Percentiles rank a stretch among this genome's conserved stretches.
Conservation (phyloP, 2,797 vertebrate genomes). For the Periophthalmus magnuspinnatus region DNA sequence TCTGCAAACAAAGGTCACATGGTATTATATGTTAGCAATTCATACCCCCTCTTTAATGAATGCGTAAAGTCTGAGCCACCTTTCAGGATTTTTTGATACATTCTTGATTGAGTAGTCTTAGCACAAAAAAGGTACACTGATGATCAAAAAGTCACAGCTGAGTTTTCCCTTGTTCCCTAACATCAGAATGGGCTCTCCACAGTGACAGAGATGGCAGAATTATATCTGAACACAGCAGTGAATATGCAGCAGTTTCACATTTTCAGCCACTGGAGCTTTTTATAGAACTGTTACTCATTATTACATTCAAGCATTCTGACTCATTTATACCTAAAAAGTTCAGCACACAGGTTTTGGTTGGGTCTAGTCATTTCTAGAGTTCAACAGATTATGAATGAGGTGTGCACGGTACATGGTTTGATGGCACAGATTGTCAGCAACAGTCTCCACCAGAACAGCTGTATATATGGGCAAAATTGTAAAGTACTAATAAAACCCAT, state of each 20-base stretch:
- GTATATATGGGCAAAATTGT: neutral
- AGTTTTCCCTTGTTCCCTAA: too few relatives aligned
- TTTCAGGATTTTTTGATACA: too few relatives aligned
- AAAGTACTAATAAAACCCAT: neutral
- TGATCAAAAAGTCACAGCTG: too few relatives aligned
- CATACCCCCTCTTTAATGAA: too few relatives aligned
- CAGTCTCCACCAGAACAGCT: neutral
- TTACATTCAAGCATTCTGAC: neutral
- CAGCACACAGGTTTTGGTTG: neutral
- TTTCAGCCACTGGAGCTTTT: conserved; percentile 1
- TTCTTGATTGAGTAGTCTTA: neutral
- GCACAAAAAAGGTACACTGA: too few relatives aligned
- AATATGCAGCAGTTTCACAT: neutral
- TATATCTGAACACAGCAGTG: neutral
- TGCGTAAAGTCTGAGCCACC: too few relatives aligned
- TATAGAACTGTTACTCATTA: neutral
- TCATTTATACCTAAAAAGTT: neutral
- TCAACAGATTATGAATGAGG: neutral
- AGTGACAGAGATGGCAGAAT: neutral
- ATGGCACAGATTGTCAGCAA: neutral
- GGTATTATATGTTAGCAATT: too few relatives aligned
- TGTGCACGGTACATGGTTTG: neutral
- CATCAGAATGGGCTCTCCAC: neutral
- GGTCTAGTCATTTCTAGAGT: neutral
- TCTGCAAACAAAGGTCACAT: too few relatives aligned